Evolutionary conservation across 92 coral and sea anemone species (phyloP), one percentile per base, ranked within the genome.

Genomic region (Micromussa lordhowensis): DNA sequence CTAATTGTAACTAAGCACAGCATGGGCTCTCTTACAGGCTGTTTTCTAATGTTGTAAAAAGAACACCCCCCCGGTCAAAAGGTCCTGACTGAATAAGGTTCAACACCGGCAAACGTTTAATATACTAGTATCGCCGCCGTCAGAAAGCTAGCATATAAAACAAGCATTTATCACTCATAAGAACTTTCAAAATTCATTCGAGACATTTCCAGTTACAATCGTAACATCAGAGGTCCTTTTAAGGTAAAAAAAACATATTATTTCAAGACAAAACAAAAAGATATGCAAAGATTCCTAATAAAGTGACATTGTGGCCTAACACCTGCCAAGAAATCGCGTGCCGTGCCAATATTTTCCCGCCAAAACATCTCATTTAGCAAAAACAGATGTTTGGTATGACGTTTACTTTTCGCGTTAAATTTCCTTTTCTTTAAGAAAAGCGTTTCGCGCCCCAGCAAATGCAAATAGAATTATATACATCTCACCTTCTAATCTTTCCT

Each of bases 351-450:
- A 3, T 54, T 75, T 55, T 55, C 88, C 73, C 73, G 72, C 73
- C 57, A 75, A 84, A 74, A 57, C 35, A 84, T 16, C 17, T 9
- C 54, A 61, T 28, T 15, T 24, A 38, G 73, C 29, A 35, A 75
- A 73, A 59, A 38, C 81, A 57, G 81, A 57, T 84, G 88, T 75
- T 58, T 35, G 63, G 29, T 5, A 28, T 24, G 7, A 51, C 51
- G 68, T 68, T 69, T 30, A 17, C 44, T 3, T 69, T 82, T 82
- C 11, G 35, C 3, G 29, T 49, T 78, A 31, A 29, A 51, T 69
- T 51, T 73, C 26, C 49, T 73, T 71, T 30, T 34, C n/a, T 6
- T 34, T 34, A 11, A 13, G 34, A 53, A 26, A 70, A 22, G 40
- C 14, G 74, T 38, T 81, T 81, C 59, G 44, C 11, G 4, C 57